Base-by-base conservation (phyloP, 1,140 invertebrate genomes). In the Harlomillsia oculata region DNA sequence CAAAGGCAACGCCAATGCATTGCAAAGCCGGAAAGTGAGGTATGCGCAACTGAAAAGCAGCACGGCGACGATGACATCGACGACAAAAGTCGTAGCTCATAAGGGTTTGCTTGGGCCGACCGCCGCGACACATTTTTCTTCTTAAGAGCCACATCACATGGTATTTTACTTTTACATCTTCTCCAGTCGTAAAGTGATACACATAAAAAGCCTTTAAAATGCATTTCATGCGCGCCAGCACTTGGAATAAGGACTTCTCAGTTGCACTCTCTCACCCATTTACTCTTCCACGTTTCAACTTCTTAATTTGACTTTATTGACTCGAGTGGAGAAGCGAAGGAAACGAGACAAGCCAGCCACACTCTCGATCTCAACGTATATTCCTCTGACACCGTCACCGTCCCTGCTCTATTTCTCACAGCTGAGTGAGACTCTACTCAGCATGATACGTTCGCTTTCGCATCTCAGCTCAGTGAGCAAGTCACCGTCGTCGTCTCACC, bases 271-370 rank as follows among this genome's bases (percentile, higher is more conserved):
- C 25, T 39, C 20, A 34, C 29, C 44, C 34, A 46, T 50, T 46
- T 46, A 40, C 45, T 37, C 26, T 36, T 54, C 39, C 26, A 50
- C 51, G 43, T 54, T n/a, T 50, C 36, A 59, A 54, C 44, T 59
- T 59, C 57, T 59, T 59, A 59, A 59, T 59, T 59, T 59, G 52
- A 54, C 52, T 59, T 54, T 59, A 59, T 59, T 59, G 57, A 59
- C 57, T 59, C 34, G n/a, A 45, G 46, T 56, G 32, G 26, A 56
- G 36, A n/a, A n/a, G n/a, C n/a, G n/a, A n/a, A n/a, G n/a, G n/a
- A n/a, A n/a, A n/a, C n/a, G n/a, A n/a, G n/a, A n/a, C 25, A 45
- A 21, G 37, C 45, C 29, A 29, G 2, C 26, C 14, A 16, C 23
- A 39, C 44, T 48, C 30, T 28, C 30, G 14, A n/a, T 21, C 28